phyloP scores from a whole-genome alignment of 2,797 vertebrate genomes.

The Poeciliopsis presidionis region DNA sequence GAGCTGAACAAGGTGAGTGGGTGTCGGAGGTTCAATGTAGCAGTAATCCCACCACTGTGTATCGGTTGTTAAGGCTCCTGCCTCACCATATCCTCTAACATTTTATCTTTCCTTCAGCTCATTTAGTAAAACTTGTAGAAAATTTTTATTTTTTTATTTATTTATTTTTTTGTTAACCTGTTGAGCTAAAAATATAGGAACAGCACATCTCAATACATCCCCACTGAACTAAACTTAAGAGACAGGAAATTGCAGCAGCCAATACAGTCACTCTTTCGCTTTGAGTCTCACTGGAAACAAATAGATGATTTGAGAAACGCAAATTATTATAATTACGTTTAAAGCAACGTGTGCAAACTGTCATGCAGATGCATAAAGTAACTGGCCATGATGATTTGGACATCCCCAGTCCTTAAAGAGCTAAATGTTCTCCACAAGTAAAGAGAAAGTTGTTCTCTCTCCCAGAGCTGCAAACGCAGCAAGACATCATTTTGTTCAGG shows the following conservation, averaged over 20 bases:
- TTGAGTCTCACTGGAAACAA: not conserved
- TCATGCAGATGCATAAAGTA: not conserved
- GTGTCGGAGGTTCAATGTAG: slow-evolving; percentile 17
- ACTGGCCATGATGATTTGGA: not conserved
- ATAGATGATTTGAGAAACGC: not conserved
- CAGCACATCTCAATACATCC: not conserved
- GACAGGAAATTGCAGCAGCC: not conserved
- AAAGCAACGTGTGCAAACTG: not conserved
- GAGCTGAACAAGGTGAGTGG: slow-evolving; percentile 85
- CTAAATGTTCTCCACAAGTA: not conserved
- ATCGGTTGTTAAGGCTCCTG: not conserved
- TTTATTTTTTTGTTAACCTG: not conserved
- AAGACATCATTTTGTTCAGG: not conserved
- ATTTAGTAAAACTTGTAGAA: not conserved
- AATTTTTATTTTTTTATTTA: no score
- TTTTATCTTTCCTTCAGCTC: not conserved
- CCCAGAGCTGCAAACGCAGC: not conserved
- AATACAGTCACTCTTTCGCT: not conserved
- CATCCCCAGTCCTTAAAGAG: not conserved
- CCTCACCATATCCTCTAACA: not conserved
- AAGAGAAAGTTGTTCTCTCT: not conserved
- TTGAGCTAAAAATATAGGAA: not conserved
- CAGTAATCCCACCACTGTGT: not conserved
- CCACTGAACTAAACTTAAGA: not conserved
- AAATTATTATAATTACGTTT: not conserved